A percentile compares a stretch with the other conserved stretches of the same genome.
phyloP scores from a whole-genome alignment of 1,140 invertebrate species.

The Drosophila santomea region DNA sequence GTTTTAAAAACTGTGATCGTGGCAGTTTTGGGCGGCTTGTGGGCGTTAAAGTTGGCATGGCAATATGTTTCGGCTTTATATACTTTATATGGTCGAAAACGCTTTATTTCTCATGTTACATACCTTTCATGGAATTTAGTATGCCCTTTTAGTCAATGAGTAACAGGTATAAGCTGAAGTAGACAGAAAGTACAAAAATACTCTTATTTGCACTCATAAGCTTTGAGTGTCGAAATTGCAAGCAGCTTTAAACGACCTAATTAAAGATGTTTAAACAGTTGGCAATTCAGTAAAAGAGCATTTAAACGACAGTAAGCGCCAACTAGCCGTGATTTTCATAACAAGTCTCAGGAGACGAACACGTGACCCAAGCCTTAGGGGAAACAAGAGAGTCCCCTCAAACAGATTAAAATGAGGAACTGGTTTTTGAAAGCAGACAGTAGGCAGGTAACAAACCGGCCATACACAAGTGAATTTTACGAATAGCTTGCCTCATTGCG shows the following conservation, averaged over 20 bases:
- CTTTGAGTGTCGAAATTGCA: background rate
- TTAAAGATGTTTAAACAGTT: conserved; percentile 12
- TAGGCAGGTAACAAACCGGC: conserved; percentile 33
- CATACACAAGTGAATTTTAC: conserved; percentile 42
- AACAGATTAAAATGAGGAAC: conserved; percentile 18
- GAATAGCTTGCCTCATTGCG: conserved; percentile 48
- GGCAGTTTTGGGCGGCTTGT: too few relatives aligned
- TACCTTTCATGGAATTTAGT: too few relatives aligned
- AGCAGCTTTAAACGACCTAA: background rate
- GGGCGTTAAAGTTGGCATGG: too few relatives aligned
- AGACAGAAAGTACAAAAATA: too few relatives aligned
- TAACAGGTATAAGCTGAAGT: too few relatives aligned
- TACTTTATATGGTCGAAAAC: too few relatives aligned
- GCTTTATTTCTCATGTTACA: too few relatives aligned
- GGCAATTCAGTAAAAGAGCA: conserved; percentile 9
- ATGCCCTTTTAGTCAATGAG: too few relatives aligned
- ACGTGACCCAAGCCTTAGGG: conserved; percentile 38
- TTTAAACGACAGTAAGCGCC: background rate
- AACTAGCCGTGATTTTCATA: conserved; percentile 11
- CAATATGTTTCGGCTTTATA: too few relatives aligned
- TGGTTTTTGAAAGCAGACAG: conserved; percentile 40
- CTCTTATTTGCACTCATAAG: background rate
- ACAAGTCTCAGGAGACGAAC: conserved; percentile 13
- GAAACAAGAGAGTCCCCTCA: conserved; percentile 20
- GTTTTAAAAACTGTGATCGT: too few relatives aligned